Percentiles rank a stretch among this genome's conserved stretches.
Conservation (phyloP, 2,888 invertebrate species). For the Callyntrura sp. region DNA sequence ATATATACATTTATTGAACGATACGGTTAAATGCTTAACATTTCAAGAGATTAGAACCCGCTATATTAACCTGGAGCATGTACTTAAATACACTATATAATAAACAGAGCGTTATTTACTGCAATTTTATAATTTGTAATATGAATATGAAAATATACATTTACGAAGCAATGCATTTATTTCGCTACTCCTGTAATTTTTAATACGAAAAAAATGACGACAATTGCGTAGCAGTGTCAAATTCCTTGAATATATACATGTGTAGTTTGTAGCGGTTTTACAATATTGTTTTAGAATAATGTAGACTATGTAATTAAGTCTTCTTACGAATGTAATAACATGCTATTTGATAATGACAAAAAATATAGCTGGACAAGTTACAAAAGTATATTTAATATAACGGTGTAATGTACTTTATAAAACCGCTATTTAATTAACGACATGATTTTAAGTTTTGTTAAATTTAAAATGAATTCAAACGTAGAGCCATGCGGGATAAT, state of each 20-base stretch:
- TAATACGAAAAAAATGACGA: conserved; percentile 12
- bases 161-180: conserved; percentile 35
- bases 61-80: conserved; percentile 35
- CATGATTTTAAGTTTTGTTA: no score
- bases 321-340: background rate
- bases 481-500: no score
- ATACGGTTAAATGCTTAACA: background rate
- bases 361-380: background rate
- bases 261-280: background rate
- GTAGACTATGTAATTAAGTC: background rate
- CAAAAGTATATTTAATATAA: background rate
- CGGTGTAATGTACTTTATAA: background rate
- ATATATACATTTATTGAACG: background rate
- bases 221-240: background rate
- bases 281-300: no score
- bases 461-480: no score
- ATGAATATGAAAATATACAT: conserved; percentile 19
- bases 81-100: conserved; percentile 40
- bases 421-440: no score
- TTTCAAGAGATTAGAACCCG: background rate
- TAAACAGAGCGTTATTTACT: background rate
- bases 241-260: background rate
- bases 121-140: conserved; percentile 56
- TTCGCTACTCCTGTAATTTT: conserved; percentile 34
- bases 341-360: background rate